Evolutionary conservation across 1,140 invertebrate species (phyloP), one percentile per base, ranked within the genome.

Genomic region (Bradysia coprophila): DNA sequence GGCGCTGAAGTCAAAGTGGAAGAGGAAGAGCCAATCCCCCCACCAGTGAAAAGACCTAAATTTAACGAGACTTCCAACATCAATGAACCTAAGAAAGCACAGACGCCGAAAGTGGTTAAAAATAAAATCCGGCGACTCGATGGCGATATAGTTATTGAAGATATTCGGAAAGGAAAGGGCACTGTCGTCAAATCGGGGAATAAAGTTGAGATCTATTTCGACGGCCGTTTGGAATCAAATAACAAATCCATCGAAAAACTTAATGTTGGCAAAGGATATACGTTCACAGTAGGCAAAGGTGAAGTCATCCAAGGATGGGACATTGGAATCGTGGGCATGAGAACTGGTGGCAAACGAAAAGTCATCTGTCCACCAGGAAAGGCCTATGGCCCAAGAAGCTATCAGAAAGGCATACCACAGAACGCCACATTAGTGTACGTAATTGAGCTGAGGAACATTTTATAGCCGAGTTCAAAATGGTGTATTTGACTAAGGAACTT

Each of bases 281-380:
- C 80, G 60, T 94, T 94, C 63, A 67, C 72, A 16, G 58, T 95
- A 11, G 90, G 89, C 1, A 69, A 68, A 33, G 78, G 78, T 38
- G 85, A 92, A 63, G 89, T 94, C 0, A 92, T 95, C 48, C 78
- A 78, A 51, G 92, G 86, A 21, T 94, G 88, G 90, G 90, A 95
- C 55, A 56, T 82, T 40, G 92, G 87, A 21, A 62, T 95, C 6
- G 55, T 59, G 47, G 89, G 88, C 46, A 90, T 91, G 87, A 92
- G 86, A 66, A 77, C 93, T 51, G 91, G 90, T 21, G 90, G 90
- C 41, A 93, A 89, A 60, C 72, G 91, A 54, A 74, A 72, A 50
- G 73, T 96, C 37, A 75, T 73, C 5, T 79, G 89, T 57, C 91
- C 91, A 43, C 71, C 89, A 42, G 63, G 73, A 21, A 76, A 89